These are phyloP conservation scores for Paratrypauchen microcephalus DNA, from an alignment of 2,797 vertebrate genomes.

Conservation along the genomic window DNA sequence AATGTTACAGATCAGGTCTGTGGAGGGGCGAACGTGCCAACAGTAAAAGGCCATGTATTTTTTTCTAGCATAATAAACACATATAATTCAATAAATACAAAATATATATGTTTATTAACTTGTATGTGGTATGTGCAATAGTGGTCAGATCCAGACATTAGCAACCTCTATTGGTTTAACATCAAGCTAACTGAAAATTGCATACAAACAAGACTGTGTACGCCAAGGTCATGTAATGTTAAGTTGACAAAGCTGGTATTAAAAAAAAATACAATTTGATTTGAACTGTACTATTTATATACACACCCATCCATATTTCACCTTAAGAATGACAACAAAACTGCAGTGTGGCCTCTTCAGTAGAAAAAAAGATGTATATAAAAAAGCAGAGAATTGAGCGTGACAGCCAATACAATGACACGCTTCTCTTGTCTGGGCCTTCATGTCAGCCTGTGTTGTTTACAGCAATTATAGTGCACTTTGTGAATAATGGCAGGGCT, in stretches of 20 bases:
- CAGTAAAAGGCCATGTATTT: no score
- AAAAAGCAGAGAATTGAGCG: slow-evolving; percentile 33
- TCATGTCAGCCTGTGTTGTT: slow-evolving; percentile 28
- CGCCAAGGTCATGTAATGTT: no score
- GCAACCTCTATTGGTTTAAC: no score
- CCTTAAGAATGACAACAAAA: slow-evolving; percentile 25
- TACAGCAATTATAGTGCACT: slow-evolving; percentile 46
- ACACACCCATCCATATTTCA: slow-evolving; percentile 34
- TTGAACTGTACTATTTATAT: slow-evolving; percentile 37
- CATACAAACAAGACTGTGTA: no score
- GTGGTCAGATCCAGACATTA: no score
- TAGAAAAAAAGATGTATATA: slow-evolving; percentile 19
- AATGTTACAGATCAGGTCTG: no score
- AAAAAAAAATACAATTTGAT: no score
- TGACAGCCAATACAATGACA: slow-evolving; percentile 53
- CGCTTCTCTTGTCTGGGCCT: slow-evolving; percentile 37
- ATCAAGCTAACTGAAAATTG: no score
- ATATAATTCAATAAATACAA: not conserved
- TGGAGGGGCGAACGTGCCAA: no score
- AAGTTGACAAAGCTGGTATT: no score
- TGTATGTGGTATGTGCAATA: not conserved
- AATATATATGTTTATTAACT: not conserved
- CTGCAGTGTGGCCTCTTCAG: slow-evolving; percentile 23
- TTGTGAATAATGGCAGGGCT: slow-evolving; percentile 44
- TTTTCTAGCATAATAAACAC: not conserved